Conservation (phyloP, 2,888 invertebrate species). For the Callyntrura sp. region DNA sequence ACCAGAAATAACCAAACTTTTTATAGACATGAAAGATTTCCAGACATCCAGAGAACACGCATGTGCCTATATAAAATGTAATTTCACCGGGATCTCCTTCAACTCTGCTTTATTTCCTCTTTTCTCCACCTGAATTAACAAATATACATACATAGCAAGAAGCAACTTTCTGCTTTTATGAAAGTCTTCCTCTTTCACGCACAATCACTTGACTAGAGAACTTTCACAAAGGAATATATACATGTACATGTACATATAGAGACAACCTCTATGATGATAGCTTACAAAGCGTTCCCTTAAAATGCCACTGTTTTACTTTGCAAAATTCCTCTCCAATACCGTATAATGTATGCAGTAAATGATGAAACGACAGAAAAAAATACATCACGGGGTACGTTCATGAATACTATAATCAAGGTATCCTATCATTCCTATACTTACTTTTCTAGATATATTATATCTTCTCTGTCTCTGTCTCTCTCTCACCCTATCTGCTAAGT, state of each 20-base stretch:
- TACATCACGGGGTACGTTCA: background rate
- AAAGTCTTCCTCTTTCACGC: background rate
- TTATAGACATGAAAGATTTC: slow-evolving; percentile 25
- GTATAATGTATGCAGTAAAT: background rate
- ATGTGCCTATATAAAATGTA: slow-evolving; percentile 5
- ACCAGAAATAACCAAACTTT: slow-evolving; percentile 16
- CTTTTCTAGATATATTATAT: background rate
- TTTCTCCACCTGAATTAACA: slow-evolving; percentile 34
- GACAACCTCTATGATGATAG: background rate
- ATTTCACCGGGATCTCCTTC: slow-evolving; percentile 14
- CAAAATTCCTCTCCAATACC: background rate
- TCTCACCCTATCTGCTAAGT: too few species aligned
- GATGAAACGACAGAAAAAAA: slow-evolving; percentile 12
- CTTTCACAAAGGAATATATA: too few species aligned
- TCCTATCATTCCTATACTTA: background rate
- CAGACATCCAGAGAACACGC: background rate
- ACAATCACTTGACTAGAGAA: background rate
- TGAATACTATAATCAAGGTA: background rate
- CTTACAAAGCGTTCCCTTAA: background rate
- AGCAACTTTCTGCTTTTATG: too few species aligned
- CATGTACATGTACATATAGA: background rate
- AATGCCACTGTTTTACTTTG: slow-evolving; percentile 8
- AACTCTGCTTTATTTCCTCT: slow-evolving; percentile 33
- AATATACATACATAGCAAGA: background rate
- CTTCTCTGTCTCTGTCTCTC: background rate